Base-by-base conservation (phyloP, 92 coral and sea anemone species). In the Pocillopora grandis region DNA sequence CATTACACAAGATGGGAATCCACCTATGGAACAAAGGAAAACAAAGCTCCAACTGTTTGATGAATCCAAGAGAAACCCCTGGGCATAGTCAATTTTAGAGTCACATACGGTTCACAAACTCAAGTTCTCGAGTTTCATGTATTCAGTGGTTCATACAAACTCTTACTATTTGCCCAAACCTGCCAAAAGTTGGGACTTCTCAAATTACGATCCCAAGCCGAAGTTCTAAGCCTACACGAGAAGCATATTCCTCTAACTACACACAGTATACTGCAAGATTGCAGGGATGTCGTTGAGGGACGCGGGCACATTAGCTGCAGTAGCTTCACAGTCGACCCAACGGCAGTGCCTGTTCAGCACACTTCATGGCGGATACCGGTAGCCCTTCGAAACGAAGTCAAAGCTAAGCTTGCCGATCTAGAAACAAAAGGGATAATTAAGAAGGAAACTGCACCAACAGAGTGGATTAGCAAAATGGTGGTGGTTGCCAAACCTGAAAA, bases 391-490 rank as follows among this genome's bases (percentile, higher is more conserved):
- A 84, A 84, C 5, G 81, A 87, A 72, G 91, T 84, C 3, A 90
- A 88, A 84, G 91, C 76, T 18, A 85, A 88, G 71, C 88, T 91
- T 66, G 87, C 23, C 2, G 86, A 85, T 33, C 59, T 88, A 85
- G 93, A 84, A 42, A 80, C 27, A 33, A 85, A 87, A 49, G 79
- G 85, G 20, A 85, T 88, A 12, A 80, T 88, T 33, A 37, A 19
- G 62, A 88, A 84, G 64, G 93, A 87, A 67, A 80, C 87, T 20
- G 65, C 66, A 19, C 94, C 85, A 7, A 90, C 91, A 52, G 93
- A 83, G 0, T 23, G 23, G 23, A 23, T 23, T 23, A 23, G 23
- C 0, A 23, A 23, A 59, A 81, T 87, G 86, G 84, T 84, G 1
- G 81, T 84, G 55, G 89, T 84, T 17, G 86, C 84, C 20, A 90